Evolutionary conservation across 2,113 vertebrate genomes (phyloP).

Genomic region (Typhlomys cinereus): DNA sequence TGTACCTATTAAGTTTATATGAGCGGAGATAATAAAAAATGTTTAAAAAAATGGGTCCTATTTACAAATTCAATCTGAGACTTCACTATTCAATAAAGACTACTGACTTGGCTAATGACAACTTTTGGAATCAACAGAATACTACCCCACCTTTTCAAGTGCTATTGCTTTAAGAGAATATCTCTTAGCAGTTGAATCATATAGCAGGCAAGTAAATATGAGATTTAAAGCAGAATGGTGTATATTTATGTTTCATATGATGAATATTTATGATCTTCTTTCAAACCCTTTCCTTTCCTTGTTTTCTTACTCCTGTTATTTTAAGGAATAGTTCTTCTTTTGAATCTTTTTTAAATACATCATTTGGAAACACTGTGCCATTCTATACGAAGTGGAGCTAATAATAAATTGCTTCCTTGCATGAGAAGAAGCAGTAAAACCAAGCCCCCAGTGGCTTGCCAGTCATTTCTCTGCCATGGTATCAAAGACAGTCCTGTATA

Average conservation of each 20-base stretch:
- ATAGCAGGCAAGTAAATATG: not conserved
- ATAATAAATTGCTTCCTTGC: not conserved
- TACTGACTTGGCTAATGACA: not conserved
- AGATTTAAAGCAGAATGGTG: not conserved
- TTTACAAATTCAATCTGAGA: not conserved
- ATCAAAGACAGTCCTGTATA: not conserved
- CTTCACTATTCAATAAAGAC: not conserved
- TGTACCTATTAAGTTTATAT: too few species aligned
- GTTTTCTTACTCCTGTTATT: constrained; percentile 44
- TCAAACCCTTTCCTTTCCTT: constrained; percentile 27
- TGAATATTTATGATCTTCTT: constrained; percentile 32
- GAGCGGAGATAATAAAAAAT: too few species aligned
- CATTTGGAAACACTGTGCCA: not conserved
- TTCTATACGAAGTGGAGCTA: not conserved
- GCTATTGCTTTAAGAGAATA: not conserved
- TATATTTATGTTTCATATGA: not conserved
- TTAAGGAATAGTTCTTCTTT: constrained; percentile 30
- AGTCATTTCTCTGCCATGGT: not conserved
- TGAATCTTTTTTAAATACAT: constrained; percentile 22
- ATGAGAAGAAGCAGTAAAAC: not conserved
- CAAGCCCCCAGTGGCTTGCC: not conserved
- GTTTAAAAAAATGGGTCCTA: not conserved
- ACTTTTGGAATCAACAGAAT: not conserved
- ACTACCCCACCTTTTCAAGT: not conserved
- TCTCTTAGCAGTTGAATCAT: not conserved